Conservation (phyloP, 2,113 vertebrate species). For the Baryphthengus martii region DNA sequence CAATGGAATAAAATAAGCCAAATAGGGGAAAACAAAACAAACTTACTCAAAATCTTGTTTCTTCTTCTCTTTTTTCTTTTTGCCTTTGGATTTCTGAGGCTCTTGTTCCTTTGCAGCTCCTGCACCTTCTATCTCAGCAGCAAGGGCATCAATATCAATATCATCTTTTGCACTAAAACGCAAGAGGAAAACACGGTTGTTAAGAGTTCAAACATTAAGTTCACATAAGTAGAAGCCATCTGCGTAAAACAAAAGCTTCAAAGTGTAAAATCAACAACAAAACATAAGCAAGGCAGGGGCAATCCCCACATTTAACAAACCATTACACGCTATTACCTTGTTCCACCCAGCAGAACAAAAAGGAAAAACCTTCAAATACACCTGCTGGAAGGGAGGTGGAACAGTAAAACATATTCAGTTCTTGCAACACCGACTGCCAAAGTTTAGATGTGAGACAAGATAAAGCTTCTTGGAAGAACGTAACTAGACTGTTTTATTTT, state of each 20-base stretch:
- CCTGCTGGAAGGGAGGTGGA: neutral
- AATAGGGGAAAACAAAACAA: neutral
- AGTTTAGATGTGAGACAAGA: neutral
- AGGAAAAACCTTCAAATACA: fast-evolving
- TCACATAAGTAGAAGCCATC: neutral
- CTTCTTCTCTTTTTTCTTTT: constrained; percentile 90
- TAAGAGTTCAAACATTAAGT: neutral
- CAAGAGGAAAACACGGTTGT: constrained; percentile 18
- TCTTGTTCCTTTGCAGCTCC: constrained; percentile 90
- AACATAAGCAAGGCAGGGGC: neutral
- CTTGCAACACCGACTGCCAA: neutral
- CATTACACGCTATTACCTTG: neutral
- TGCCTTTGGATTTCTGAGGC: constrained; percentile 85
- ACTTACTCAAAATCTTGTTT: constrained; percentile 92
- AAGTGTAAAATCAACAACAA: neutral
- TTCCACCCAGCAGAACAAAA: neutral
- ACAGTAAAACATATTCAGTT: neutral
- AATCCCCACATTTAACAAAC: neutral
- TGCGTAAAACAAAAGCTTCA: neutral
- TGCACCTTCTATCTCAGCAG: constrained; percentile 96
- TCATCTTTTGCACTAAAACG: constrained; percentile 86
- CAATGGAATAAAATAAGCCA: neutral
- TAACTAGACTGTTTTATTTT: neutral
- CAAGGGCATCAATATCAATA: constrained; percentile 92
- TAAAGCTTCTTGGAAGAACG: neutral